phyloP scores from a whole-genome alignment of 2,113 vertebrate species.

The Telmatochromis bifrenatus region DNA sequence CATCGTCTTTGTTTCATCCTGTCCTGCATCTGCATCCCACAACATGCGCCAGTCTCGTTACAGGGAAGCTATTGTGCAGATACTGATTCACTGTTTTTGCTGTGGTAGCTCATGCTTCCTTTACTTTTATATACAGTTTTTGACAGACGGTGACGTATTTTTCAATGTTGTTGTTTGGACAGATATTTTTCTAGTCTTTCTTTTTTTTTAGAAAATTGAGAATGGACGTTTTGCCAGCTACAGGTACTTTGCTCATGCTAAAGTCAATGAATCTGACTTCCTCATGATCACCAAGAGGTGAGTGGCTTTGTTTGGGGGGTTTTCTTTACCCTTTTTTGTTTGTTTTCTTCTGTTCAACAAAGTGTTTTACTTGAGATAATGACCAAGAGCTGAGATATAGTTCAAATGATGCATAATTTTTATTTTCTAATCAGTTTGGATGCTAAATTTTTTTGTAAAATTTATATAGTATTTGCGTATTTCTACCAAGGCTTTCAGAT shows the following conservation, averaged over 20 bases:
- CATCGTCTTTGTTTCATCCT: conserved; percentile 25
- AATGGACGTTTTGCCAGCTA: conserved; percentile 96
- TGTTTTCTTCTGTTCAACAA: background rate
- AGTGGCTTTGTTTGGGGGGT: background rate
- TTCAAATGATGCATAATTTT: background rate
- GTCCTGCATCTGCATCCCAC: background rate
- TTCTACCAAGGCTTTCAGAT: background rate
- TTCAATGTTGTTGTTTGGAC: background rate
- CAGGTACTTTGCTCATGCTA: conserved; percentile 92
- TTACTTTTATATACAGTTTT: background rate
- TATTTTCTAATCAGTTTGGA: background rate
- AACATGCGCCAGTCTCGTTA: background rate
- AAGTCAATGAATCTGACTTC: conserved; percentile 92
- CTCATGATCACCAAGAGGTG: conserved; percentile 97
- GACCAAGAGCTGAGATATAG: background rate
- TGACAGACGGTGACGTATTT: background rate
- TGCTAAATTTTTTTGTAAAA: background rate
- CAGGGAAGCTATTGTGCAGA: background rate
- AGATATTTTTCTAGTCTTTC: background rate
- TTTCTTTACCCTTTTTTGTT: background rate
- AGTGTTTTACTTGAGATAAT: background rate
- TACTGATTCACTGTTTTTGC: background rate
- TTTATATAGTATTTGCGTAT: background rate
- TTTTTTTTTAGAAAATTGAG: conserved; percentile 84
- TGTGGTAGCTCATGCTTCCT: background rate